Evolutionary conservation across 2,113 vertebrate genomes (phyloP).

Genomic region (Catharus fuscescens): DNA sequence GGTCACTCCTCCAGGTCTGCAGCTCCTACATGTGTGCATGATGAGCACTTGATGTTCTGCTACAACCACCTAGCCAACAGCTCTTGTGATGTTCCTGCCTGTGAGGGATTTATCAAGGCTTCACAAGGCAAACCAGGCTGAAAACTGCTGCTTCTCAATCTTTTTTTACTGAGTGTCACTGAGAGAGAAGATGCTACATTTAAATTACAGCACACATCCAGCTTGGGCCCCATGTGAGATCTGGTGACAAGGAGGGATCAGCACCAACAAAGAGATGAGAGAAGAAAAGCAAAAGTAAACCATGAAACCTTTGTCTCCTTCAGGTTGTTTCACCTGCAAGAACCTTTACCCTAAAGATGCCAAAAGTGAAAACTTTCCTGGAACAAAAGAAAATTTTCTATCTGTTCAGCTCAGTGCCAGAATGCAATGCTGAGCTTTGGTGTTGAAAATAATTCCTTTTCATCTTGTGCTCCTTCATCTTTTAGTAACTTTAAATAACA

Average conservation of each 20-base stretch:
- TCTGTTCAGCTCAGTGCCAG: fast-evolving
- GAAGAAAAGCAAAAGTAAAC: not conserved
- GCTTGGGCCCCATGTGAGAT: not conserved
- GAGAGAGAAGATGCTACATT: not conserved
- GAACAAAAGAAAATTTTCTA: not conserved
- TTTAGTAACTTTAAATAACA: not conserved
- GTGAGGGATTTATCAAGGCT: not conserved
- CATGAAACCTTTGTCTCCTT: not conserved
- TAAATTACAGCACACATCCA: not conserved
- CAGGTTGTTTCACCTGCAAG: not conserved
- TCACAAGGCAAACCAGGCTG: not conserved
- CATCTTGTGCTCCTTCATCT: not conserved
- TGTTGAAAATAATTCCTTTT: not conserved
- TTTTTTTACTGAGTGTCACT: not conserved
- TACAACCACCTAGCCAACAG: not conserved
- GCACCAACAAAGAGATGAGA: not conserved
- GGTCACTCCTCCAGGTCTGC: not conserved
- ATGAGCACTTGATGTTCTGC: not conserved
- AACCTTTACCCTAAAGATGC: not conserved
- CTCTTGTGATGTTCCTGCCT: not conserved
- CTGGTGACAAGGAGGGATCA: not conserved
- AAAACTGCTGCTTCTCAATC: not conserved
- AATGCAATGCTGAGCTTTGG: not conserved
- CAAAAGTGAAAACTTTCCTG: not conserved
- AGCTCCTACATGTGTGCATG: not conserved